Conservation (phyloP, 2,113 vertebrate genomes). For the Dendropsophus ebraccatus region DNA sequence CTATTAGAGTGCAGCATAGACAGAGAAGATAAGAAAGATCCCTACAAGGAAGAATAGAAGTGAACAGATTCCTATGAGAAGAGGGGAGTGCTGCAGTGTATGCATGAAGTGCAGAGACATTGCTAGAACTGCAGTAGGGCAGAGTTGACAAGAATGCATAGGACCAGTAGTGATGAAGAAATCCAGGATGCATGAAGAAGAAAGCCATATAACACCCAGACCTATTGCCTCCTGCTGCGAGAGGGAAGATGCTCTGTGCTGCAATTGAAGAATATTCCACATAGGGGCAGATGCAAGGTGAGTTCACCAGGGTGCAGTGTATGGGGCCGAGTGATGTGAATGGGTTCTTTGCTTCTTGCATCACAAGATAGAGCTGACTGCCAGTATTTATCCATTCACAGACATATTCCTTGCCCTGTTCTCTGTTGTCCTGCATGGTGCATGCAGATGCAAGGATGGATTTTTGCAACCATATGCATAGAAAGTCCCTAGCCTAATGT, state of each 20-base stretch:
- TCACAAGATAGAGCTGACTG: not conserved
- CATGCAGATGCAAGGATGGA: not conserved
- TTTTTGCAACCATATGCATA: not conserved
- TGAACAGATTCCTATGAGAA: not conserved
- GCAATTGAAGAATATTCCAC: conserved; percentile 2
- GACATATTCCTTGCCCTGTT: not conserved
- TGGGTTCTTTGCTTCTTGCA: not conserved
- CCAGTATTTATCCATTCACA: not conserved
- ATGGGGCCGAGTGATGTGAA: not conserved
- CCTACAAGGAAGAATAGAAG: not conserved
- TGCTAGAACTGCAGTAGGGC: conserved; percentile 12
- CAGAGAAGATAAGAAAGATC: not conserved
- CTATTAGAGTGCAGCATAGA: not conserved
- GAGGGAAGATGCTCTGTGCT: not conserved
- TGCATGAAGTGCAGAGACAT: not conserved
- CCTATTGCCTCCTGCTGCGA: not conserved
- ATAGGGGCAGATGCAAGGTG: conserved; percentile 21
- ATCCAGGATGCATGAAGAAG: not conserved
- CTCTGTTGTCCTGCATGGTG: not conserved
- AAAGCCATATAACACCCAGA: not conserved
- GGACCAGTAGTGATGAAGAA: not conserved
- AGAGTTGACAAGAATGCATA: not conserved
- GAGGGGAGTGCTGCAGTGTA: conserved; percentile 9
- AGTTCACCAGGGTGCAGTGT: not conserved
- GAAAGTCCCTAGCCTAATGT: not conserved